phyloP scores from a whole-genome alignment of 2,888 invertebrate species.

The Oasisia sp. region DNA sequence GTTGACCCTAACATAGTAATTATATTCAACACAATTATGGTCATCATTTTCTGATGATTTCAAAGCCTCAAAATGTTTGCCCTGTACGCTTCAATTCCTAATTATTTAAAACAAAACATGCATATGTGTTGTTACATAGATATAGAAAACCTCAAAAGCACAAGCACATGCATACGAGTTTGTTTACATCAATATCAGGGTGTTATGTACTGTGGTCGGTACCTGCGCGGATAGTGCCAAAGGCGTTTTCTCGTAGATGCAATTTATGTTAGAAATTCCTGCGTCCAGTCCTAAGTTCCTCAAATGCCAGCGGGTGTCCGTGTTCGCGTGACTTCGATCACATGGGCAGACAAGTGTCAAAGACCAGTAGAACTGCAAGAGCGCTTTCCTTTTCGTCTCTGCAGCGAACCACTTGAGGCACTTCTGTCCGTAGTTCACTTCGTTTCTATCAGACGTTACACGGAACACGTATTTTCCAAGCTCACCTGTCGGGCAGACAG shows the following conservation, averaged over 20 bases:
- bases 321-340: not conserved
- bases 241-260: not conserved
- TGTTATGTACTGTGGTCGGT: no score
- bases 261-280: not conserved
- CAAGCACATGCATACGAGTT: no score
- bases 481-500: not conserved
- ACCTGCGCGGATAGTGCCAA: not conserved
- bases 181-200: no score
- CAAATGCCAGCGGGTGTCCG: not conserved
- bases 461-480: not conserved
- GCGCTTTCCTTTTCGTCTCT: not conserved
- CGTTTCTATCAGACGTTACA: not conserved
- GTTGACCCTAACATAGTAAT: no score
- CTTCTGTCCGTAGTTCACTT: constrained; percentile 18
- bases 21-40: no score
- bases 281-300: no score
- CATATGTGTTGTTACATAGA: no score
- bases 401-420: not conserved
- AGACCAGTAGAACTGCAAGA: not conserved
- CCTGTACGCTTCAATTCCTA: no score
- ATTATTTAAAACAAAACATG: no score
- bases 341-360: not conserved
- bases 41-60: no score
- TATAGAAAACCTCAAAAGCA: no score
- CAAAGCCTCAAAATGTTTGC: no score